Base-by-base conservation (phyloP, 1,140 invertebrate genomes). In the Glossosoma conforme region DNA sequence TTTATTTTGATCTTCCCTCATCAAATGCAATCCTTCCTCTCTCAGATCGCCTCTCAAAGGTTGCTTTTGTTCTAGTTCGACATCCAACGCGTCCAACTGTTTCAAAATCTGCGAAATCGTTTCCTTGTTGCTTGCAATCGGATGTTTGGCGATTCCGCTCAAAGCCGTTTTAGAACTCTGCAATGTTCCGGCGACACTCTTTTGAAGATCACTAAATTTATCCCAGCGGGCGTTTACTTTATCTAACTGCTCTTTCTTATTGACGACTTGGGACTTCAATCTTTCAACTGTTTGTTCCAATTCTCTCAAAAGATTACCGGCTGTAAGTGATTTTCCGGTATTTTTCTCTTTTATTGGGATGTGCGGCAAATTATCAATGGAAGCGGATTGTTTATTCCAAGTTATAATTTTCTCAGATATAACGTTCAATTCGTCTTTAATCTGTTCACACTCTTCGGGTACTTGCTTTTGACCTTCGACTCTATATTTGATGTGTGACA, bases 401-500 rank as follows among this genome's bases (percentile, higher is more conserved):
- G 75, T 74, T 1, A 77, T 71, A 2, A 87, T 72, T 64, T 86
- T 86, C 0, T 76, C 69, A 8, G 80, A 71, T 25, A 89, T 70
- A 37, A 68, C 70, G 19, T 84, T 78, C 2, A 90, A 69, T 64
- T 91, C 87, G 48, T 76, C 70, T 13, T 83, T 78, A 13, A 86
- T 71, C 54, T 78, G 69, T 49, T 82, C 77, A 13, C 89, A 74
- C 57, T 83, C 82, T 46, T 80, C 76, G 2, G 82, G 72, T 2
- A 75, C 76, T 35, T 78, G 80, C 69, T 85, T 89, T 53, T 76
- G 80, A 9, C 86, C 81, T 40, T 88, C 84, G 9, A 89, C 67
- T 67, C 90, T 84, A 59, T 89, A 87, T 60, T 89, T 84, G 28
- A 87, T 77, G 57, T 93, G 86, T 47, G 81, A 80, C 40, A 95